Percentiles rank a stretch among this genome's conserved stretches.
Evolutionary conservation across 2,113 vertebrate species (phyloP).

Genomic region (Argyrosomus japonicus): DNA sequence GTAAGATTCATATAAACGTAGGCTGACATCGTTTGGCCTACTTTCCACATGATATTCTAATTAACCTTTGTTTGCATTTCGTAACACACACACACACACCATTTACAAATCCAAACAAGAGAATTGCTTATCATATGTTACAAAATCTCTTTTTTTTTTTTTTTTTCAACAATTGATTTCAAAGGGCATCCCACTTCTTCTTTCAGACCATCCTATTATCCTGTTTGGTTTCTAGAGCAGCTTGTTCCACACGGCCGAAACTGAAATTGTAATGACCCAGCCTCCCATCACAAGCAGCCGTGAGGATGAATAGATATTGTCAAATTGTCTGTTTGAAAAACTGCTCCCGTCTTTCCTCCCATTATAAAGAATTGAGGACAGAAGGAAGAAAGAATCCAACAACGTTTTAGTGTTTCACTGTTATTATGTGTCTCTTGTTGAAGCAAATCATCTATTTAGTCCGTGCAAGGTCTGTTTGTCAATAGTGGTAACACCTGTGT

Average conservation of each 20-base stretch:
- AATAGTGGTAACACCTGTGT: not conserved
- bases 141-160: conserved; percentile 8
- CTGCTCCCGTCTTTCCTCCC: conserved; percentile 18
- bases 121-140: conserved; percentile 40
- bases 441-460: conserved; percentile 29
- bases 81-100: not conserved
- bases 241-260: conserved; percentile 31
- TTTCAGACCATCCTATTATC: conserved; percentile 39
- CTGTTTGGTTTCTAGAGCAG: conserved; percentile 37
- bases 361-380: conserved; percentile 59
- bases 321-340: conserved; percentile 55
- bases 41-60: not conserved
- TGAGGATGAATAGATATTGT: conserved; percentile 59
- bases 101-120: conserved; percentile 23
- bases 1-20: not conserved
- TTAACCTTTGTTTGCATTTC: conserved; percentile 4
- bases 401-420: not conserved
- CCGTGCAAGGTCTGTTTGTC: conserved; percentile 7
- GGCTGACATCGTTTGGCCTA: not conserved
- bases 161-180: not conserved
- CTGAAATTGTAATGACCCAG: conserved; percentile 44
- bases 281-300: conserved; percentile 23
- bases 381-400: conserved; percentile 16
- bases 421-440: conserved; percentile 27
- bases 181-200: conserved; percentile 7